Conservation (phyloP, 1,140 invertebrate genomes). For the Scaptomyza hsui region DNA sequence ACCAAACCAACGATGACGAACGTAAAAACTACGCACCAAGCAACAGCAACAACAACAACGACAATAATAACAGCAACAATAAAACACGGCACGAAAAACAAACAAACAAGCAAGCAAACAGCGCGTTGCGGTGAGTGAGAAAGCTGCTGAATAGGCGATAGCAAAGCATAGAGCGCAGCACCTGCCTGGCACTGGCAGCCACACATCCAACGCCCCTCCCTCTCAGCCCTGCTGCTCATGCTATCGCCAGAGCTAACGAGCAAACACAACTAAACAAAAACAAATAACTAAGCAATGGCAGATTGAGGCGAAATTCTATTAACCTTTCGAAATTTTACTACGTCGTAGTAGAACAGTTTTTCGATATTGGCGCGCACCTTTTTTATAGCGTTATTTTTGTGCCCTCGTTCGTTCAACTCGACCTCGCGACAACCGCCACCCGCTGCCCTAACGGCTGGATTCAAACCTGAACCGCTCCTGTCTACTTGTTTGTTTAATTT, state of each 20-base stretch:
- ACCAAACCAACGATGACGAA: constrained; percentile 79
- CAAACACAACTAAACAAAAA: constrained; percentile 81
- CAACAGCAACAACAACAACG: constrained; percentile 50
- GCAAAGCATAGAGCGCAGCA: constrained; percentile 46
- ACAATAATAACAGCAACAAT: constrained; percentile 50
- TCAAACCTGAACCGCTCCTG: constrained; percentile 76
- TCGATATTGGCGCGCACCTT: constrained; percentile 61
- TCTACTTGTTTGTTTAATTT: constrained; percentile 84
- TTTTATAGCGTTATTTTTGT: constrained; percentile 46
- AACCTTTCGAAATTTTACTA: constrained; percentile 67
- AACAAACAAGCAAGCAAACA: constrained; percentile 73
- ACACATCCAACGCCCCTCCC: constrained; percentile 2
- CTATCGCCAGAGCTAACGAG: constrained; percentile 61
- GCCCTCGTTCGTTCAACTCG: constrained; percentile 72
- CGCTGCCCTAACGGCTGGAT: constrained; percentile 25
- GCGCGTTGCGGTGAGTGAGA: constrained; percentile 18
- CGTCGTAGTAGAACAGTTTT: constrained; percentile 72
- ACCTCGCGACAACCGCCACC: constrained; percentile 17
- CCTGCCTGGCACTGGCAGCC: constrained; percentile 50
- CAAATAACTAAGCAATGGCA: constrained; percentile 66
- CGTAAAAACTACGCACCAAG: constrained; percentile 80
- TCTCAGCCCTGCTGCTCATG: not conserved
- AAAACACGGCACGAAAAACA: constrained; percentile 81
- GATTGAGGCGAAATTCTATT: constrained; percentile 49
- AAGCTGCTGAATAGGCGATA: constrained; percentile 24